These are phyloP conservation scores for Rhizoglyphus robini DNA, from an alignment of 1,140 invertebrate genomes.

Conservation along the genomic window DNA sequence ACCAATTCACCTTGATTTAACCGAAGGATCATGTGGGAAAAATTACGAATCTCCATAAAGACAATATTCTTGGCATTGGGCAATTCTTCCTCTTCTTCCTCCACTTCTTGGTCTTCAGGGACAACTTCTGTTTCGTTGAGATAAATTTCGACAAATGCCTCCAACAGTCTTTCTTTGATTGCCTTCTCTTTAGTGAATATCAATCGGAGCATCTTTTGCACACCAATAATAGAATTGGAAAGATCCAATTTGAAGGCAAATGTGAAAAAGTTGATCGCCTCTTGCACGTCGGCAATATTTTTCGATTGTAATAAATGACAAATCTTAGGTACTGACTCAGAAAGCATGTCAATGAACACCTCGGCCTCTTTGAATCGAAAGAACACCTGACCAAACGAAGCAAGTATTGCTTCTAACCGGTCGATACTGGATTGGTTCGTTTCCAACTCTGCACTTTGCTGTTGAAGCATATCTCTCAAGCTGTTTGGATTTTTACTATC, in stretches of 20 bases:
- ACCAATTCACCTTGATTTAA: constrained; percentile 47
- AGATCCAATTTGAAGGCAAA: constrained; percentile 62
- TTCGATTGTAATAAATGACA: constrained; percentile 57
- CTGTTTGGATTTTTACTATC: neutral
- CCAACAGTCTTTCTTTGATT: constrained; percentile 47
- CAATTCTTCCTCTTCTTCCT: neutral
- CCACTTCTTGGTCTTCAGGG: neutral
- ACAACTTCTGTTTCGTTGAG: neutral
- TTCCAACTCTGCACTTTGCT: neutral
- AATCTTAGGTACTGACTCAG: constrained; percentile 47
- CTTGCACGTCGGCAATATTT: constrained; percentile 57
- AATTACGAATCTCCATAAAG: constrained; percentile 43
- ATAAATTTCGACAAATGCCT: constrained; percentile 50
- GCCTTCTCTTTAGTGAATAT: constrained; percentile 52
- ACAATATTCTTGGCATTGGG: constrained; percentile 34
- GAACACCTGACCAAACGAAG: neutral
- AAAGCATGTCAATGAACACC: neutral
- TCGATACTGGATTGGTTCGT: neutral
- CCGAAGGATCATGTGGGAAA: constrained; percentile 45
- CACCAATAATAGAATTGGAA: constrained; percentile 49
- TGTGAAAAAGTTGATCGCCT: constrained; percentile 70
- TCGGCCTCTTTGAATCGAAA: neutral
- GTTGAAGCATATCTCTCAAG: neutral
- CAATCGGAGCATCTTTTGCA: constrained; percentile 58
- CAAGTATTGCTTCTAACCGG: neutral